Base-by-base conservation (phyloP, 2,888 invertebrate species). In the Orthosia gothica region DNA sequence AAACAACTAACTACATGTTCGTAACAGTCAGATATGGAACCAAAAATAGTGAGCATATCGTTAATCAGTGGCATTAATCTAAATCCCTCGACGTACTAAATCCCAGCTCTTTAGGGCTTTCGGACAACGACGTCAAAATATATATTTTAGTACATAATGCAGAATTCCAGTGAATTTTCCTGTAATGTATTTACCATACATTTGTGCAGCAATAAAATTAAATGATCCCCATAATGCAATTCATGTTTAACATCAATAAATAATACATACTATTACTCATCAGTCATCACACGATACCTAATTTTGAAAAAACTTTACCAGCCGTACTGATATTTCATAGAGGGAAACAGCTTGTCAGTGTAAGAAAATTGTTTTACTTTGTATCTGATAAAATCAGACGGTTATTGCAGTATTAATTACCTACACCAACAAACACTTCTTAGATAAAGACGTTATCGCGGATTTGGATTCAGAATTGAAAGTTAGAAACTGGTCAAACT, bases 101-200 rank as follows among this genome's bases (percentile, higher is more conserved):
- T 63, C 76, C 63, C 47, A n/a, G 62, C 76, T 58, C 45, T 76
- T 76, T 63, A 76, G 57, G 7, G 70, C 70, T 70, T 70, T 59
- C 45, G 23, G 11, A 47, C 23, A 20, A n/a, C 20, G 11, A 74
- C 23, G 52, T 54, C 54, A 54, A 47, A 20, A 26, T 59, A 69
- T 7, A 59, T 61, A 61, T 61, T 59, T 69, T 59, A 52, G n/a
- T 58, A 71, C 16, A 20, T 32, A 47, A 16, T 23, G 11, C 32
- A 18, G 50, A 69, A 57, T 74, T 74, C 3, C n/a, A n/a, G 26
- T 47, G 26, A 74, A 74, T 45, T 57, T 69, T 32, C 26, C 61
- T 5, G 40, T 40, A 5, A 15, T 57, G 16, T 49, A 15, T 50
- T 45, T 20, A 45, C 61, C 59, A 61, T 59, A 61, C 9, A 45